These are phyloP conservation scores for Trigoniulus corallinus DNA, from an alignment of 1,140 invertebrate species.

Conservation along the genomic window DNA sequence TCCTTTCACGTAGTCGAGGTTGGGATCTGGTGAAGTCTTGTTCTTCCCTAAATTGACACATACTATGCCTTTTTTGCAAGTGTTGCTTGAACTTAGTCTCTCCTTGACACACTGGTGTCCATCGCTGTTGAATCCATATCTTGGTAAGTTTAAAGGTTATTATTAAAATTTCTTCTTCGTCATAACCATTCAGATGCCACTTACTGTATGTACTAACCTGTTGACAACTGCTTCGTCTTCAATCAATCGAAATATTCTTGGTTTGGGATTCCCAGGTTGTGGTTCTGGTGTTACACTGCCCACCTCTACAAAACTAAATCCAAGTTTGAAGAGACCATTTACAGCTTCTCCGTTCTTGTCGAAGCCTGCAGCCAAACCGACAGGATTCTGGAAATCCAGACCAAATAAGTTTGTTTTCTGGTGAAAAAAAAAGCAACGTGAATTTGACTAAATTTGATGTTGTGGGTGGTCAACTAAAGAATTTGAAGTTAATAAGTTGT, in stretches of 20 bases:
- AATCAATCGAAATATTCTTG: slow-evolving; percentile 70
- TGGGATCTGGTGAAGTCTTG: slow-evolving; percentile 55
- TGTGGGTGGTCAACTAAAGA: not conserved
- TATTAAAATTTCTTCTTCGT: too few relatives aligned
- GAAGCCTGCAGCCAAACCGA: slow-evolving; percentile 95
- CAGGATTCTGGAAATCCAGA: slow-evolving; percentile 60
- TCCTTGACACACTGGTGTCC: slow-evolving; percentile 58
- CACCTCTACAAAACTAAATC: slow-evolving; percentile 93
- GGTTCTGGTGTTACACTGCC: slow-evolving; percentile 87
- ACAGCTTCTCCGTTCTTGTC: slow-evolving; percentile 93
- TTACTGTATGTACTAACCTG: slow-evolving; percentile 28
- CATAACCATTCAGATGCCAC: too few relatives aligned
- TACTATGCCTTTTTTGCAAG: slow-evolving; percentile 25
- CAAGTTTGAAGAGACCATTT: slow-evolving; percentile 57
- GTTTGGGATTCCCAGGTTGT: slow-evolving; percentile 80
- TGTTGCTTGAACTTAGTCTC: slow-evolving; percentile 37
- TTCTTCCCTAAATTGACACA: slow-evolving; percentile 95
- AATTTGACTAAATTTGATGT: not conserved
- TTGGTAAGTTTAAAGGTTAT: too few relatives aligned
- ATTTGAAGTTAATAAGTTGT: not conserved
- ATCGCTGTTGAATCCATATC: slow-evolving; percentile 90
- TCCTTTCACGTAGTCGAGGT: slow-evolving; percentile 64
- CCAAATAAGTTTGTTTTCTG: slow-evolving; percentile 51
- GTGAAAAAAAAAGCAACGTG: not conserved
- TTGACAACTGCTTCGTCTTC: slow-evolving; percentile 87